phyloP scores from a whole-genome alignment of 2,113 vertebrate genomes.

The Sinocyclocheilus rhinocerous region DNA sequence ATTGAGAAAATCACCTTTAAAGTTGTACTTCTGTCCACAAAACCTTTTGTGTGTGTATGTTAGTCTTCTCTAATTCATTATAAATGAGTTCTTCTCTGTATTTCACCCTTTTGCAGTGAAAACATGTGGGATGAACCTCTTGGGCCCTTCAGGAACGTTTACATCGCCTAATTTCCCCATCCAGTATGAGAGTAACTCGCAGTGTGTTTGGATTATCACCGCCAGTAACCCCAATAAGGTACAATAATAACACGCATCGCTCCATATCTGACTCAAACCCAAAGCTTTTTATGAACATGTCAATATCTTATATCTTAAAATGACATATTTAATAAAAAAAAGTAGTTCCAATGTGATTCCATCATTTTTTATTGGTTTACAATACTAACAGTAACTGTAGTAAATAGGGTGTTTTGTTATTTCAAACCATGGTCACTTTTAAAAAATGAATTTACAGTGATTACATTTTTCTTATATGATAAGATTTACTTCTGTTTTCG shows the following conservation, averaged over 20 bases:
- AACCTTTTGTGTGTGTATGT: background rate
- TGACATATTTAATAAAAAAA: background rate
- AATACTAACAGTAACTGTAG: too few species aligned
- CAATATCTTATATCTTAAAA: background rate
- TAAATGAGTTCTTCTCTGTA: background rate
- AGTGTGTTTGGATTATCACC: slow-evolving; percentile 82
- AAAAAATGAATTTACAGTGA: too few species aligned
- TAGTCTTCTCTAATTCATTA: background rate
- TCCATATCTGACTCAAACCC: background rate
- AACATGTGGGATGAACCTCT: slow-evolving; percentile 79
- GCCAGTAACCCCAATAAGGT: slow-evolving; percentile 81
- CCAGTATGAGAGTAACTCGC: slow-evolving; percentile 82
- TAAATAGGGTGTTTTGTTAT: too few species aligned
- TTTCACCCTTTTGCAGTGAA: slow-evolving; percentile 68
- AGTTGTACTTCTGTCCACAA: background rate
- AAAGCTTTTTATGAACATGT: background rate
- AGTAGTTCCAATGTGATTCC: background rate
- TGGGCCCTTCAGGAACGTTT: slow-evolving; percentile 78
- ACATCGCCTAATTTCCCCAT: slow-evolving; percentile 81
- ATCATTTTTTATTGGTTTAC: too few species aligned
- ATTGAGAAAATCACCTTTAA: too few species aligned
- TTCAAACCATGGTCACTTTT: too few species aligned
- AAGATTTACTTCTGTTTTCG: too few species aligned
- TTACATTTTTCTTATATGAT: too few species aligned
- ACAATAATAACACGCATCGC: slow-evolving; percentile 12